Evolutionary conservation across 2,797 vertebrate species (phyloP), one percentile per base, ranked within the genome.

Genomic region (Euphonia xanthogaster): DNA sequence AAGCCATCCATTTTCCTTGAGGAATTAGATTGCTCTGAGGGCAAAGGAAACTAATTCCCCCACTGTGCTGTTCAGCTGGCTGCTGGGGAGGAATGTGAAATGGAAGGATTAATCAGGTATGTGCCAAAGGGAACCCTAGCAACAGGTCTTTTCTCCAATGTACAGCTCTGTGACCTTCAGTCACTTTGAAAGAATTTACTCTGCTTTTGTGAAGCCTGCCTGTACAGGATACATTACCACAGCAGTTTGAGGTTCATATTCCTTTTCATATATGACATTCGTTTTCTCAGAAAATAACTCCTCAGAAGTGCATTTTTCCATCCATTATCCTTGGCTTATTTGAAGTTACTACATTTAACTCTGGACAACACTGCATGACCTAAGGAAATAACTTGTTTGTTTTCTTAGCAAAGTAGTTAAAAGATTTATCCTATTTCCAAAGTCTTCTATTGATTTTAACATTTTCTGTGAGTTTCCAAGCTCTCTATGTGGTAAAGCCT

Each of bases 251-350:
- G 35, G 31, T 80, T 90, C 33, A 24, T 75, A 37, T 10, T 88
- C 12, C 6, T 84, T 84, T 72, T 68, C 18, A 24, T 33, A n/a
- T 7, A n/a, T 7, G 31, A 39, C 24, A 5, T 20, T 20, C 19
- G 14, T 92, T 91, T 90, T 60, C 73, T 93, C 40, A 83, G 70
- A 93, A 93, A 93, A 91, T 24, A 77, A 19, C 58, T 33, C 9
- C 40, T 54, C 66, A 67, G 23, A n/a, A 48, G 17, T 35, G n/a
- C 5, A 8, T 53, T 86, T 93, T 72, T n/a, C 16, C 25, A 88
- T 68, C 35, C 28, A 68, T 62, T 81, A 18, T 51, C 31, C 86
- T 85, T 78, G 40, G 39, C 75, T 95, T 93, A 76, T 55, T 53
- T 93, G 40, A 86, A 76, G 30, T 39, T 86, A 58, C n/a, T 86